phyloP scores from a whole-genome alignment of 2,888 invertebrate genomes.

The Eupithecia dodoneata region DNA sequence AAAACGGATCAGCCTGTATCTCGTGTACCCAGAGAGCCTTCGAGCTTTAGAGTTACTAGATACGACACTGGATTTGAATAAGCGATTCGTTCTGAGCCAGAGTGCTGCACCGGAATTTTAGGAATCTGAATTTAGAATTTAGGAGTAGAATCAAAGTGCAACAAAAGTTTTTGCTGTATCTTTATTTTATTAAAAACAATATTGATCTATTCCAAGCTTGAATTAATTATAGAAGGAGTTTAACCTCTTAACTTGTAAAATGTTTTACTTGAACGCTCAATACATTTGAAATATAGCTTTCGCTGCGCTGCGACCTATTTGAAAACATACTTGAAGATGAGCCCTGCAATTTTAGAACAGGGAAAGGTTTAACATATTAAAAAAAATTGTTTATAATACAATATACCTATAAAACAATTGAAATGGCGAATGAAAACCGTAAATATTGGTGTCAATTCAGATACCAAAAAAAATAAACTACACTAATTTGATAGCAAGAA shows the following conservation, averaged over 20 bases:
- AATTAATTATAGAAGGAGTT: neutral
- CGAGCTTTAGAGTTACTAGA: conserved; percentile 56
- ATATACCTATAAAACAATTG: too few relatives aligned
- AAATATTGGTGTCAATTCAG: too few relatives aligned
- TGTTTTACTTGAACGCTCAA: neutral
- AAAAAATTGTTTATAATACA: too few relatives aligned
- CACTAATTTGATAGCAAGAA: neutral
- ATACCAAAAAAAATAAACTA: too few relatives aligned
- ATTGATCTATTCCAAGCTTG: neutral
- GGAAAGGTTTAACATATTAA: too few relatives aligned
- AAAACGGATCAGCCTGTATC: conserved; percentile 73
- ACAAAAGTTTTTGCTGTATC: conserved; percentile 1
- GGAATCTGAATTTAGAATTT: conserved; percentile 33
- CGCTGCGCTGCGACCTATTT: too few relatives aligned
- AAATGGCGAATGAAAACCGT: too few relatives aligned
- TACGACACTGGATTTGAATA: conserved; percentile 49
- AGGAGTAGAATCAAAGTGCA: conserved; percentile 19
- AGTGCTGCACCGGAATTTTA: conserved; percentile 36
- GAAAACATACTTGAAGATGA: too few relatives aligned
- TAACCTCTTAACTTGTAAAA: neutral
- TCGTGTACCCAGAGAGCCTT: conserved; percentile 52
- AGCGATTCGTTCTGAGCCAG: conserved; percentile 43
- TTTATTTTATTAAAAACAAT: neutral
- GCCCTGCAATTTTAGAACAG: too few relatives aligned
- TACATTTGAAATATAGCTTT: neutral